phyloP scores from a whole-genome alignment of 1,140 invertebrate genomes.

The Brachionus asplanchnoidis region DNA sequence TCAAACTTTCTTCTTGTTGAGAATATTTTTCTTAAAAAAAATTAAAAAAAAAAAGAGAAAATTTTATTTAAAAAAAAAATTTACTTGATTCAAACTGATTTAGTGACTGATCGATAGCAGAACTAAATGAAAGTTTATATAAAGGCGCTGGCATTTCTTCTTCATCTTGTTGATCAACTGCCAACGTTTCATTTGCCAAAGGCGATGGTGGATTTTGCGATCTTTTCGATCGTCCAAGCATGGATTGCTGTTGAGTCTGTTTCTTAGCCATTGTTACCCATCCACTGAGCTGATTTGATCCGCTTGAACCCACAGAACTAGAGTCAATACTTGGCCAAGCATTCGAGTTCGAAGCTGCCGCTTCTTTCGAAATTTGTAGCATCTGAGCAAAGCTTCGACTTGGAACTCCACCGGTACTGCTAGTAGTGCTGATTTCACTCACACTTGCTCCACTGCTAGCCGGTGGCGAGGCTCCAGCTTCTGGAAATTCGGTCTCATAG shows the following conservation, averaged over 20 bases:
- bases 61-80: not conserved
- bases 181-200: not conserved
- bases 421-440: conserved; percentile 5
- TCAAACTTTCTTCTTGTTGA: not conserved
- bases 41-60: not conserved
- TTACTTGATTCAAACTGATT: not conserved
- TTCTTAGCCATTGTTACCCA: conserved; percentile 34
- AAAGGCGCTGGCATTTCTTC: conserved; percentile 29
- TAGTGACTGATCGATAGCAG: not conserved
- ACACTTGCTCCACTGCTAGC: conserved; percentile 24
- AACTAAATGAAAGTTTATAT: conserved; percentile 13
- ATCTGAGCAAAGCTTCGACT: conserved; percentile 39
- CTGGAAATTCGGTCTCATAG: conserved; percentile 23
- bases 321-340: conserved; percentile 1
- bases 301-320: not conserved
- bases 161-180: not conserved
- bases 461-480: conserved; percentile 15
- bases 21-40: not conserved
- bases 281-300: not conserved
- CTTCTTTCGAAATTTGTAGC: not conserved
- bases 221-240: conserved; percentile 21
- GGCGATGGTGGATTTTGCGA: conserved; percentile 34
- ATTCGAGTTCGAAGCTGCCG: not conserved
- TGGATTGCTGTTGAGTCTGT: not conserved
- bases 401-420: not conserved